Evolutionary conservation across 2,797 vertebrate genomes (phyloP).

Genomic region (Hoplostethus mediterraneus): DNA sequence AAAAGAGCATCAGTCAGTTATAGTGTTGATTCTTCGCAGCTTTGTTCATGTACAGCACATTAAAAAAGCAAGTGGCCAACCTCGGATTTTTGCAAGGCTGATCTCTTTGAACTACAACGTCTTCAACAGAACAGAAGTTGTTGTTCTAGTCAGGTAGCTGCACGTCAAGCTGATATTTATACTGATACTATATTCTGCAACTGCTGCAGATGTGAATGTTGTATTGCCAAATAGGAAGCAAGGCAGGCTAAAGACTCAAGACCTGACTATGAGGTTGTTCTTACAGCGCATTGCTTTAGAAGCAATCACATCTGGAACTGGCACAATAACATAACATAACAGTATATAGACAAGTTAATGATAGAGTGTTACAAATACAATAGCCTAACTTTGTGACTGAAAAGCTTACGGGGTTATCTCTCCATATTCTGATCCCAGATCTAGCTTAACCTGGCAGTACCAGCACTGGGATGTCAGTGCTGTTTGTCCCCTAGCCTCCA

Average conservation of each 20-base stretch:
- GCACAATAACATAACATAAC: not conserved
- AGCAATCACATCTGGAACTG: not conserved
- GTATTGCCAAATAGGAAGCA: not conserved
- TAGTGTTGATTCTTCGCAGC: not conserved
- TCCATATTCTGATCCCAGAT: not conserved
- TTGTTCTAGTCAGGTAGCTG: too few species aligned
- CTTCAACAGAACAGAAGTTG: too few species aligned
- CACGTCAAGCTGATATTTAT: too few species aligned
- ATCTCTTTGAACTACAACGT: too few species aligned
- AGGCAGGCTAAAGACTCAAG: constrained; percentile 1
- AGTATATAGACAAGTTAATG: not conserved
- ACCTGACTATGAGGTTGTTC: not conserved
- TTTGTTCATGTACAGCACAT: not conserved
- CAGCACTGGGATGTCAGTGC: constrained; percentile 22
- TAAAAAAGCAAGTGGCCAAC: not conserved
- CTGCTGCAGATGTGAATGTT: not conserved
- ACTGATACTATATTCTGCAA: not conserved
- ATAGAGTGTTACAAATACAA: too few species aligned
- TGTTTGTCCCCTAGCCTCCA: constrained; percentile 47
- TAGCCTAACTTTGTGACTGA: not conserved
- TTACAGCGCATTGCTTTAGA: not conserved
- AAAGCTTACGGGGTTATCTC: constrained; percentile 8
- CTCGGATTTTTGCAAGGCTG: too few species aligned
- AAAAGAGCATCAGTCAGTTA: constrained; percentile 33
- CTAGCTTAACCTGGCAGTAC: constrained; percentile 1